These are phyloP conservation scores for Muntiacus muntjak DNA, from an alignment of 2,113 vertebrate genomes.

Conservation along the genomic window DNA sequence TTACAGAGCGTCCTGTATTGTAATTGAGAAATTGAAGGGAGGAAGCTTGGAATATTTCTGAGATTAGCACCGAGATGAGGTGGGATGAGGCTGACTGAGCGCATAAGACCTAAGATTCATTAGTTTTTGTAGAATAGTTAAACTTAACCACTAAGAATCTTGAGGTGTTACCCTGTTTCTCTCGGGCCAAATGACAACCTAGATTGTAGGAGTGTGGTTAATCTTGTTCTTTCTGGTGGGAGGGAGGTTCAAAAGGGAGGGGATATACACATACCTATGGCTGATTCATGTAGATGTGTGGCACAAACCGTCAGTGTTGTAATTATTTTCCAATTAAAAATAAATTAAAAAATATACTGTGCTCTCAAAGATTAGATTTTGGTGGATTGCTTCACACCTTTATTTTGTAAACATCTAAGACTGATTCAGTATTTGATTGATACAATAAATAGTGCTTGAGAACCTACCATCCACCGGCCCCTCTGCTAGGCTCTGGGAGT, in stretches of 20 bases:
- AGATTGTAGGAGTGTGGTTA: constrained; percentile 17
- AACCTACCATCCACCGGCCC: neutral
- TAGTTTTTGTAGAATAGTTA: neutral
- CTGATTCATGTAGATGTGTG: neutral
- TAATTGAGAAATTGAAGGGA: neutral
- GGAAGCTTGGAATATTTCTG: neutral
- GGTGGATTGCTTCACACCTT: neutral
- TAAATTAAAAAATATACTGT: neutral
- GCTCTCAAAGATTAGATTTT: constrained; percentile 1
- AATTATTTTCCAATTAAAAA: neutral
- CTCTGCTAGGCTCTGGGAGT: neutral
- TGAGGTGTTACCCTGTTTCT: neutral
- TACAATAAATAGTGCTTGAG: neutral
- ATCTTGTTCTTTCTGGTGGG: neutral
- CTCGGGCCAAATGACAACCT: neutral
- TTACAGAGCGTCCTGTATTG: neutral
- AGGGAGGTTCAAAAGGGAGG: neutral
- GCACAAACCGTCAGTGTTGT: neutral
- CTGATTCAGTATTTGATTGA: neutral
- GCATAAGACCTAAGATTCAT: neutral
- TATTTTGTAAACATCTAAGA: neutral
- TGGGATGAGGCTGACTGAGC: neutral
- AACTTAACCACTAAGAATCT: neutral
- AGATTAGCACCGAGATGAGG: neutral
- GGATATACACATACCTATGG: neutral